Evolutionary conservation across 2,797 vertebrate genomes (phyloP), one percentile per base, ranked within the genome.

Genomic region (Cossypha heuglini): DNA sequence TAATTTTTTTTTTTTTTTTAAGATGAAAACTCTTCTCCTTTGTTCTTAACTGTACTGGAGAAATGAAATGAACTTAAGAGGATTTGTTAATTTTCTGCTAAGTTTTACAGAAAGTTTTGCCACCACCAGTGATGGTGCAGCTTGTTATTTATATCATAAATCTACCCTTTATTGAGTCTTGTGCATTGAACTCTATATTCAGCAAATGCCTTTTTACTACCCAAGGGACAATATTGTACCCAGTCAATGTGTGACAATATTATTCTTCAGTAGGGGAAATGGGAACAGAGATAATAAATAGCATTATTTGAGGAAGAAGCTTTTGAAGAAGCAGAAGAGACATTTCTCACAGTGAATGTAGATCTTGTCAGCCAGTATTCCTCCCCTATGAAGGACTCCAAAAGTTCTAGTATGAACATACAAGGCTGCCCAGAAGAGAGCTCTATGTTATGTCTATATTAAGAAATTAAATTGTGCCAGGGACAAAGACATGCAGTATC

Each of bases 361-460:
- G 59, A 63, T 49, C 49, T 77, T 59, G 28, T 54, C 61, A 61
- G 46, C 31, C 46, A 69, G 6, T 12, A 25, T 28, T 90, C 13
- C 4, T 87, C 11, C 33, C 26, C 33, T 61, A 0, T 38, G 51
- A 54, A 58, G 42, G 67, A 71, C 5, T 7, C 11, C 11, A 11
- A 48, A 67, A 57, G 37, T 18, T 33, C 33, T 16, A 42, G 25
- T 54, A 29, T 0, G 0, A 61, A 40, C 78, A 51, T 13, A 16
- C 29, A 29, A 66, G n/a, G 4, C 16, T 64, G 3, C 37, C 28
- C 54, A 80, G 71, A 75, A 24, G 38, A 58, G 11, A 69, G 12
- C 3, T 66, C 37, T 61, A 1, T 51, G 10, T 42, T 58, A 21
- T 33, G 17, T 13, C 29, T 31, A 16, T 12, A 29, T 42, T 54